Evolutionary conservation across 2,888 invertebrate genomes (phyloP).

Genomic region (Unio pictorum): DNA sequence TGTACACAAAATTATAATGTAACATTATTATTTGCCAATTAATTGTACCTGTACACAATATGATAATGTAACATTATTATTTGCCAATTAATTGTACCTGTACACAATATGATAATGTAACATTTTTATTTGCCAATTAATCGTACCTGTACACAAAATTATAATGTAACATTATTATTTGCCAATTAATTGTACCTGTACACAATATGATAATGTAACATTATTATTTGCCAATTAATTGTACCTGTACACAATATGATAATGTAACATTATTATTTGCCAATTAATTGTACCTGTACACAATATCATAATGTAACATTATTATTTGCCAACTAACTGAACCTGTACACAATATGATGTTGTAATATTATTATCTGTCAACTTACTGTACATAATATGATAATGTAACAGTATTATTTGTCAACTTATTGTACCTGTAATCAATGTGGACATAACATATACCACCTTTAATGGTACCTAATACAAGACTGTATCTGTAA

Average conservation of each 20-base stretch:
- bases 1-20: slow-evolving; percentile 46
- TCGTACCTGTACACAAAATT: background rate
- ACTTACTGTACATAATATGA: no score
- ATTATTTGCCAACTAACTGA: background rate
- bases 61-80: background rate
- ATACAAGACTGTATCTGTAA: background rate
- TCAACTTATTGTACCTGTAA: no score
- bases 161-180: background rate
- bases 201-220: background rate
- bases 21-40: slow-evolving; percentile 93
- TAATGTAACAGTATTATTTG: no score
- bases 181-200: background rate
- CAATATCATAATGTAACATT: background rate
- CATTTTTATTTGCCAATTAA: no score
- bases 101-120: slow-evolving; percentile 2
- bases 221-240: slow-evolving; percentile 79
- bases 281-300: slow-evolving; percentile 84
- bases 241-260: slow-evolving; percentile 74
- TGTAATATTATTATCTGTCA: no score
- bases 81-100: slow-evolving; percentile 86
- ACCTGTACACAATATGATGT: background rate
- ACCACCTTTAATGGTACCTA: no score
- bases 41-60: slow-evolving; percentile 79
- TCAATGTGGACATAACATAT: no score
- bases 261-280: slow-evolving; percentile 11